Evolutionary conservation across 2,113 vertebrate species (phyloP).

Genomic region (Tyrannus savana): DNA sequence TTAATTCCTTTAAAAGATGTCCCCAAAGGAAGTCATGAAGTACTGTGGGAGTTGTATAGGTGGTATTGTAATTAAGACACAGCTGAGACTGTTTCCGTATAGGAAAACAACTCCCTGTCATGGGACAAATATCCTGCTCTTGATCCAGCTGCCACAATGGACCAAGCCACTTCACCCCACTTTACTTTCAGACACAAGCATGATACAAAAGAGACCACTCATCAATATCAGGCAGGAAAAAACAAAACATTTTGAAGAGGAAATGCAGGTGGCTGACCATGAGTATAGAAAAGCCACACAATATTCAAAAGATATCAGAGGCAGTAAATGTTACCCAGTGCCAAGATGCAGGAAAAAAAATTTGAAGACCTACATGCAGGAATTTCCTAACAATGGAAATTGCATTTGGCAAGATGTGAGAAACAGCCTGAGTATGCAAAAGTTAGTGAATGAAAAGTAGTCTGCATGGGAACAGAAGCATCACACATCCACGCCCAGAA

Average conservation of each 20-base stretch:
- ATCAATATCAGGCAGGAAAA: not conserved
- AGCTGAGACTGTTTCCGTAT: not conserved
- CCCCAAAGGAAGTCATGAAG: slow-evolving; percentile 17
- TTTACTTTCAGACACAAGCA: not conserved
- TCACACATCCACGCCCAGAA: not conserved
- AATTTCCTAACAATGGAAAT: not conserved
- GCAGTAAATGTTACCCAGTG: not conserved
- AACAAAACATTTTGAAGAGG: not conserved
- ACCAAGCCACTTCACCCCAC: not conserved
- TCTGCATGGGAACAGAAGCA: not conserved
- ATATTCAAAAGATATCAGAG: not conserved
- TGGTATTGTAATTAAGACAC: slow-evolving; percentile 23
- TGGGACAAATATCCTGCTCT: not conserved
- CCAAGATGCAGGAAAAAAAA: not conserved
- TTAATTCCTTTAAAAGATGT: slow-evolving; percentile 54
- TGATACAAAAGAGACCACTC: not conserved
- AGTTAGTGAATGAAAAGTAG: not conserved
- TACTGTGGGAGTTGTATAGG: not conserved
- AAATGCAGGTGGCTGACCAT: not conserved
- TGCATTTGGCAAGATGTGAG: not conserved
- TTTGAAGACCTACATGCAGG: not conserved
- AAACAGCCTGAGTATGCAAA: not conserved
- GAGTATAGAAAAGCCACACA: not conserved
- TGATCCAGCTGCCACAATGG: slow-evolving; percentile 7
- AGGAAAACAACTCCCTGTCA: slow-evolving; percentile 46